Base-by-base conservation (phyloP, 2,888 invertebrate genomes). In the Perithous albicinctus region DNA sequence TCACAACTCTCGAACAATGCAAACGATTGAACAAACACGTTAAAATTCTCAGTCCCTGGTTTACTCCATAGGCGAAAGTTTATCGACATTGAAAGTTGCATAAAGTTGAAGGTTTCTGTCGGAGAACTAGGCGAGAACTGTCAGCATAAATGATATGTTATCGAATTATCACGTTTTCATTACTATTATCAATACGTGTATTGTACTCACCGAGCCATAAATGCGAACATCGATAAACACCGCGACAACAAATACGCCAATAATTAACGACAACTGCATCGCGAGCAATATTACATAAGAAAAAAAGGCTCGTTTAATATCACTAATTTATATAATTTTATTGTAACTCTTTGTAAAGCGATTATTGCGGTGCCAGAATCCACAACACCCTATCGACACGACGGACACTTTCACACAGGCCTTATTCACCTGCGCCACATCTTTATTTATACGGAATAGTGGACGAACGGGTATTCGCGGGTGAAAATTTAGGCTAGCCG, bases 401-500 rank as follows among this genome's bases (percentile, higher is more conserved):
- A 84, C 84, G 84, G 86, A 89, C 87, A 92, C 92, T 92, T 92
- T 92, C 92, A 91, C 92, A 91, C 90, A 91, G 86, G 87, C 83
- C 88, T 87, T 86, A 85, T 85, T 87, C 86, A 88, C 87, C 85
- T 84, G 86, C 87, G 88, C 88, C 86, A 89, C 90, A 90, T 91
- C 92, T 91, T 91, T 91, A 92, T 91, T 92, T 90, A 92, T 92
- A 91, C 88, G 86, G 86, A 89, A 90, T 90, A 91, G 88, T 88
- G 89, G 89, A 89, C 89, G 78, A 87, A 85, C 86, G 84, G 89
- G 75, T 76, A 69, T 64, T 80, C 84, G 82, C 80, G 76, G 85
- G 89, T 88, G 88, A 90, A 90, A 91, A 91, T 90, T 92, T 91
- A 90, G 90, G 90, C 89, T 90, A 87, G 84, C 82, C 80, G 86